phyloP scores from a whole-genome alignment of 1,140 invertebrate species.

The Papilio machaon region DNA sequence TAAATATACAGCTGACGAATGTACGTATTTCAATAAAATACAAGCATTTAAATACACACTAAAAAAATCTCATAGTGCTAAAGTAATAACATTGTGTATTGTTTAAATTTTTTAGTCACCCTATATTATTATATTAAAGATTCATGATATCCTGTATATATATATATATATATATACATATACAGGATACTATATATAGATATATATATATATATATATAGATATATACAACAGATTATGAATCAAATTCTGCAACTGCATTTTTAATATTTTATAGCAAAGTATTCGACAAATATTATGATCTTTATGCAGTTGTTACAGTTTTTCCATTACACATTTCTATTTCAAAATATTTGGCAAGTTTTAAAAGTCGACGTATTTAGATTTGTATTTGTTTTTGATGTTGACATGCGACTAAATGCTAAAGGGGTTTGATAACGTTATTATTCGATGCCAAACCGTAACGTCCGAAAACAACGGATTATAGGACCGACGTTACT shows the following conservation, averaged over 20 bases:
- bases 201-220: too few relatives aligned
- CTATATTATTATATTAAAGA: too few relatives aligned
- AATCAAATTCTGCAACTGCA: background rate
- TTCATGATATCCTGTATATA: too few relatives aligned
- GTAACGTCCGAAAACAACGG: background rate
- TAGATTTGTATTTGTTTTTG: background rate
- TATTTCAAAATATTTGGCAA: constrained; percentile 5
- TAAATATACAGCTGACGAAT: constrained; percentile 68
- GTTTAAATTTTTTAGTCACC: too few relatives aligned
- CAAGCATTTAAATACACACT: background rate
- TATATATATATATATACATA: too few relatives aligned
- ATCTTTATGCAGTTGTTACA: background rate
- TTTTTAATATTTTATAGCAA: background rate
- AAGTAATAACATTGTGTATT: too few relatives aligned
- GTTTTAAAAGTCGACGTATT: constrained; percentile 6
- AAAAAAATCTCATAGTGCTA: too few relatives aligned
- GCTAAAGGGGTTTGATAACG: background rate
- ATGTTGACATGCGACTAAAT: background rate
- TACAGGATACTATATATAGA: too few relatives aligned
- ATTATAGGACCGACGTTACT: background rate
- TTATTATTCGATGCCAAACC: background rate
- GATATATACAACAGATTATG: too few relatives aligned
- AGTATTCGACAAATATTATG: background rate
- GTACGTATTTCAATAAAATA: constrained; percentile 55
- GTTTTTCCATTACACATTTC: background rate